Conservation (phyloP, 2,888 invertebrate genomes). For the Hyposoter dolosus region DNA sequence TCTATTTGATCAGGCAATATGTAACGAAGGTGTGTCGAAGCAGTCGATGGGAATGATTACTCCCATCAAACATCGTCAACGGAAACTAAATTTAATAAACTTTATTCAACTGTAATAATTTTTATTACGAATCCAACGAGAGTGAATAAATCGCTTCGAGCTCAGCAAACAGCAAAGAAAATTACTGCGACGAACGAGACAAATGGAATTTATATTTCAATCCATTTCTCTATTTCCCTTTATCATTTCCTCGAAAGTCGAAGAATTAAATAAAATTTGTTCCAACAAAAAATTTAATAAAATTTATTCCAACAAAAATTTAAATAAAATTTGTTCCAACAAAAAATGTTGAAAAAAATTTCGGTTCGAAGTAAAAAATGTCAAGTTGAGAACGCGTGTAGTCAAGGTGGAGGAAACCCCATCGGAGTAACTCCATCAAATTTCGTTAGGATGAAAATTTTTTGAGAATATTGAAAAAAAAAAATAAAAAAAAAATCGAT, state of each 20-base stretch:
- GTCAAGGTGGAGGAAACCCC: not conserved
- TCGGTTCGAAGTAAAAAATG: not conserved
- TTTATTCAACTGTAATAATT: not conserved
- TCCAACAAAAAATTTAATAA: not conserved
- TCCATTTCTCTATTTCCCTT: not conserved
- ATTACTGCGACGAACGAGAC: not conserved
- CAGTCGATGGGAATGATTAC: not conserved
- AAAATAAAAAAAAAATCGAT: not conserved
- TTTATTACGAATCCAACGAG: not conserved
- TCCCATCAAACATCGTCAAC: not conserved
- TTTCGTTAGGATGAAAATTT: not conserved
- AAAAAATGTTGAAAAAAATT: too few species aligned
- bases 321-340: not conserved
- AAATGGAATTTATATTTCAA: not conserved
- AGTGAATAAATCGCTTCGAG: not conserved
- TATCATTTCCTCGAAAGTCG: not conserved
- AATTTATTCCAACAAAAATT: not conserved
- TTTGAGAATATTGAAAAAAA: not conserved
- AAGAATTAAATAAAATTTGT: not conserved
- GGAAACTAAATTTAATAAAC: not conserved
- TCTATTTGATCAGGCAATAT: constrained; percentile 11
- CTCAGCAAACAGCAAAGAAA: not conserved
- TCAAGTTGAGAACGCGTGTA: not conserved
- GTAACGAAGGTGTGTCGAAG: constrained; percentile 17
- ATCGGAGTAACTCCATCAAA: not conserved